Conservation (phyloP, 2,888 invertebrate genomes). For the Harmothoe impar region DNA sequence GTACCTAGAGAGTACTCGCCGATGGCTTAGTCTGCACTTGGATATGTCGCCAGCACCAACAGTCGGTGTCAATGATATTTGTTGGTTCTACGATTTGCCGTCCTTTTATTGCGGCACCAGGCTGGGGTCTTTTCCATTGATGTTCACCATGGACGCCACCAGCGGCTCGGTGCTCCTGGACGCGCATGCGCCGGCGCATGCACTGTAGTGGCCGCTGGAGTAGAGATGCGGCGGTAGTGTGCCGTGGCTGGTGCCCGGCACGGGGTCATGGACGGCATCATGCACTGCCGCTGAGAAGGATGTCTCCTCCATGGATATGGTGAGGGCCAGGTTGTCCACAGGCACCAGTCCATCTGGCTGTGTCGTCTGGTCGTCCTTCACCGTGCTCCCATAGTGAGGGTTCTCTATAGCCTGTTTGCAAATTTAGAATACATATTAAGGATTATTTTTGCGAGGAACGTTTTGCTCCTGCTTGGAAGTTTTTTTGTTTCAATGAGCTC, state of each 20-base stretch:
- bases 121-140: no score
- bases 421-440: no score
- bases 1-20: no score
- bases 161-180: slow-evolving; percentile 48
- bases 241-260: not conserved
- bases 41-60: no score
- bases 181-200: slow-evolving; percentile 50
- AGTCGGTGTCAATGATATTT: no score
- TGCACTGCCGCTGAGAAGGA: not conserved
- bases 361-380: not conserved
- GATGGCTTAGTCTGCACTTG: no score
- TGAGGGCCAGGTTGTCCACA: slow-evolving; percentile 43
- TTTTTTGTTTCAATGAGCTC: no score
- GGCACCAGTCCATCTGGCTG: not conserved
- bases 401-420: not conserved
- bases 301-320: slow-evolving; percentile 51
- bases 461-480: no score
- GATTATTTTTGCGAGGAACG: no score
- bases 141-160: not conserved
- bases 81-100: no score
- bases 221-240: not conserved
- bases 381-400: slow-evolving; percentile 39
- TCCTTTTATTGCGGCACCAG: no score
- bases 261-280: not conserved
- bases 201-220: not conserved